phyloP scores from a whole-genome alignment of 1,140 invertebrate species.

The Camponotus floridanus region DNA sequence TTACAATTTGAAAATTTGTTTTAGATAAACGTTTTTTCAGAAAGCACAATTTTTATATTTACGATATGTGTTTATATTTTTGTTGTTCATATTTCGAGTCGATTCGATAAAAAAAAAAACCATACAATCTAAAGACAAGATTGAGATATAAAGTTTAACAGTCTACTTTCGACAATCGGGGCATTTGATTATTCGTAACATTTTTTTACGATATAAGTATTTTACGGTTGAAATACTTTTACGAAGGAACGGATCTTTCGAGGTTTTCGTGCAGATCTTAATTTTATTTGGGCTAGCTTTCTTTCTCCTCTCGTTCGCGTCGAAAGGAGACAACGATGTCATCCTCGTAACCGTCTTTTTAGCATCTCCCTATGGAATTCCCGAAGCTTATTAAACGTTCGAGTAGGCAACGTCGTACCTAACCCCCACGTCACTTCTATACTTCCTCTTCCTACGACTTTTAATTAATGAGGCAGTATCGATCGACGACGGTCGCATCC shows the following conservation, averaged over 20 bases:
- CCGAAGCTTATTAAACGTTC: constrained; percentile 61
- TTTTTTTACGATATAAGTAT: constrained; percentile 50
- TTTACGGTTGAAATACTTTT: constrained; percentile 5
- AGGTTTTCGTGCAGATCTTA: constrained; percentile 31
- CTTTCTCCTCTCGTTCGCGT: constrained; percentile 4
- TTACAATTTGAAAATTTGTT: constrained; percentile 1
- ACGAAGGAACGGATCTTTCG: background rate
- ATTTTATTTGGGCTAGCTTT: constrained; percentile 52
- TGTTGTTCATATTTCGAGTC: background rate
- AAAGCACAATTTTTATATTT: background rate
- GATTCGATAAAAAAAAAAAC: background rate
- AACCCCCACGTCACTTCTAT: constrained; percentile 2
- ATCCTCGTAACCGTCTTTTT: constrained; percentile 54
- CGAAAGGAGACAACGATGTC: constrained; percentile 32
- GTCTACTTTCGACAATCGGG: background rate
- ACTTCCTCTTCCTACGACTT: constrained; percentile 44
- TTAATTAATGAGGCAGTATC: constrained; percentile 65
- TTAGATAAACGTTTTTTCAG: background rate
- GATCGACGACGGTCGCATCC: constrained; percentile 55
- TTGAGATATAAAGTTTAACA: constrained; percentile 46
- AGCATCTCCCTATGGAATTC: constrained; percentile 55
- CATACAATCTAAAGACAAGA: background rate
- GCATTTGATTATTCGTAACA: constrained; percentile 21
- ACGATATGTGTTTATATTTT: background rate
- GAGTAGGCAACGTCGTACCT: constrained; percentile 56